These are phyloP conservation scores for Meriones psammophilus DNA, from an alignment of 2,797 vertebrate species.

Conservation along the genomic window DNA sequence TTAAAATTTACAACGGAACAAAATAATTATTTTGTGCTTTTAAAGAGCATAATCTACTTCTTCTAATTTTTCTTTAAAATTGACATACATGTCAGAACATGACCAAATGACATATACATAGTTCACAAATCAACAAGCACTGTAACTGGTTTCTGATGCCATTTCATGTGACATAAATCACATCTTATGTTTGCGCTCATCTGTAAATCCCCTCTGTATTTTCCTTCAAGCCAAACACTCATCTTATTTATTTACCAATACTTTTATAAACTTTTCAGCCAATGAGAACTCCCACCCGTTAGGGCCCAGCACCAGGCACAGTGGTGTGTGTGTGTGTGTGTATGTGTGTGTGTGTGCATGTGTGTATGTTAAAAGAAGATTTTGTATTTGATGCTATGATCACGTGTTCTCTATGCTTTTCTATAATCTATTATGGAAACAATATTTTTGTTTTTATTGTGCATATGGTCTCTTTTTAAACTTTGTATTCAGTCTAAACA, in stretches of 20 bases:
- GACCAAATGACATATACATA: background rate
- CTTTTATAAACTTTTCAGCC: background rate
- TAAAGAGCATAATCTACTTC: background rate
- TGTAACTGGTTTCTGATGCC: background rate
- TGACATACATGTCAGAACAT: background rate
- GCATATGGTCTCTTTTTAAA: background rate
- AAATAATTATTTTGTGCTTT: background rate
- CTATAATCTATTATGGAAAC: background rate
- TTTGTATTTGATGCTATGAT: background rate
- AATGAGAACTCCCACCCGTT: background rate
- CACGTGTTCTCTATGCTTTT: background rate
- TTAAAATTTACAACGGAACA: background rate
- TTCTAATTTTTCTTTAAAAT: background rate
- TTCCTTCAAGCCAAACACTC: background rate
- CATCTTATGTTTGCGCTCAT: background rate
- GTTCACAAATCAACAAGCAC: background rate
- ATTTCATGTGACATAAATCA: constrained; percentile 36
- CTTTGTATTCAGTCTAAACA: background rate
- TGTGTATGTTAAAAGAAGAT: background rate
- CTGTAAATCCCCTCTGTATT: background rate
- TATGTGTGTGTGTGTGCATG: background rate
- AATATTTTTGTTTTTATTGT: background rate
- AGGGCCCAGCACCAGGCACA: background rate
- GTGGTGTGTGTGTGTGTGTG: background rate
- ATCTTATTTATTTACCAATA: constrained; percentile 19